A percentile compares a stretch with the other conserved stretches of the same genome.
These are phyloP conservation scores for Sminthurinus aureus DNA, from an alignment of 2,888 invertebrate genomes.

Conservation along the genomic window DNA sequence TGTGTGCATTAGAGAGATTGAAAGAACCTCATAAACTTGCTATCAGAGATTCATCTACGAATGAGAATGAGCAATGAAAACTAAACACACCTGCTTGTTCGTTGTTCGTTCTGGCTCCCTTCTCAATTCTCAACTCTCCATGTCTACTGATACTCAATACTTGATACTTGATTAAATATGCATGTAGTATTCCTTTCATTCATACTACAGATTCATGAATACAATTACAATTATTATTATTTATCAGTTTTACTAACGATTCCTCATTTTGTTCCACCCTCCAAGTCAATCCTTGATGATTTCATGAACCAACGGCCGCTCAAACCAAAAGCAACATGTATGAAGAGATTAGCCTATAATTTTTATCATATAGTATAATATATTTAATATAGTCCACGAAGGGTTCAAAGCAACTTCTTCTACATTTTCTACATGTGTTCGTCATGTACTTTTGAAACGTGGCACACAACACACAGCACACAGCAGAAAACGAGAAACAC, in stretches of 20 bases:
- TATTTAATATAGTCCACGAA: too few relatives aligned
- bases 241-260: slow-evolving; percentile 37
- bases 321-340: too few relatives aligned
- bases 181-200: slow-evolving; percentile 26
- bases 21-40: slow-evolving; percentile 7
- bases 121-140: neutral
- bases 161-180: slow-evolving; percentile 31
- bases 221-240: slow-evolving; percentile 37
- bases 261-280: slow-evolving; percentile 30
- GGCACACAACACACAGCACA: too few relatives aligned
- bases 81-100: slow-evolving; percentile 28
- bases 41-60: slow-evolving; percentile 7
- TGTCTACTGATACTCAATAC: too few relatives aligned
- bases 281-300: neutral
- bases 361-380: too few relatives aligned
- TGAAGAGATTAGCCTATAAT: too few relatives aligned
- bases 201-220: slow-evolving; percentile 7
- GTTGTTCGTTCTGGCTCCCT: neutral
- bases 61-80: slow-evolving; percentile 32
- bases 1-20: neutral
- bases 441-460: too few relatives aligned
- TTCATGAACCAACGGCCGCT: too few relatives aligned
- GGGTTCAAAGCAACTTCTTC: too few relatives aligned
- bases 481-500: too few relatives aligned
- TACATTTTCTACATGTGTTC: too few relatives aligned